phyloP scores from a whole-genome alignment of 2,113 vertebrate species.

The Sclerurus mexicanus region DNA sequence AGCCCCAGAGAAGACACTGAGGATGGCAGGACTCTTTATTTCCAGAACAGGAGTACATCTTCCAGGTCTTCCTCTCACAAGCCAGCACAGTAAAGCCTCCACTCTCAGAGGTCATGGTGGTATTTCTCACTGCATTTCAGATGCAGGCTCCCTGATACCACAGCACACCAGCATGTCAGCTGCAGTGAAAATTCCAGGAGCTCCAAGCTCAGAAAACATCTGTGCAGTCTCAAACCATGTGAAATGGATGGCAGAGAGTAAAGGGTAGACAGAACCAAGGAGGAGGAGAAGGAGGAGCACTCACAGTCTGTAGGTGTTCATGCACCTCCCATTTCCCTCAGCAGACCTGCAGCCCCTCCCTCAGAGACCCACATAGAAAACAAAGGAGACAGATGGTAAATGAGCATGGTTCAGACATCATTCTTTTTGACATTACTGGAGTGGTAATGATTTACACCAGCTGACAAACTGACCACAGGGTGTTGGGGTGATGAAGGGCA shows the following conservation, averaged over 20 bases:
- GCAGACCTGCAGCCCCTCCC: neutral
- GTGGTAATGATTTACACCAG: neutral
- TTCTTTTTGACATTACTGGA: neutral
- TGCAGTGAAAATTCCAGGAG: neutral
- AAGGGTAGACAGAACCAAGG: rapidly evolving
- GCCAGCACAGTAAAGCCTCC: neutral
- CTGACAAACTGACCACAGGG: neutral
- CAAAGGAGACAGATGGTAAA: neutral
- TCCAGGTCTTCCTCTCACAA: neutral
- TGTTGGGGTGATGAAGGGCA: neutral
- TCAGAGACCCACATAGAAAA: neutral
- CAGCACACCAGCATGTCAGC: neutral
- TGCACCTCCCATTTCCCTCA: neutral
- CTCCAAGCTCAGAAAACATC: neutral
- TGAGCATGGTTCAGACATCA: neutral
- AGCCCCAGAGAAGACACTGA: neutral
- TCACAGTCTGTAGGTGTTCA: neutral
- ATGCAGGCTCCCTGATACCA: neutral
- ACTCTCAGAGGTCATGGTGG: neutral
- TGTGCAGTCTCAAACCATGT: neutral
- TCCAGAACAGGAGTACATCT: neutral
- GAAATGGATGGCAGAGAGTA: neutral
- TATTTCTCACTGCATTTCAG: neutral
- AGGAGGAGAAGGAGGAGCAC: neutral
- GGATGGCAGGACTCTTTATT: neutral